These are phyloP conservation scores for Oncorhynchus gorbuscha DNA, from an alignment of 2,113 vertebrate genomes.

Conservation along the genomic window DNA sequence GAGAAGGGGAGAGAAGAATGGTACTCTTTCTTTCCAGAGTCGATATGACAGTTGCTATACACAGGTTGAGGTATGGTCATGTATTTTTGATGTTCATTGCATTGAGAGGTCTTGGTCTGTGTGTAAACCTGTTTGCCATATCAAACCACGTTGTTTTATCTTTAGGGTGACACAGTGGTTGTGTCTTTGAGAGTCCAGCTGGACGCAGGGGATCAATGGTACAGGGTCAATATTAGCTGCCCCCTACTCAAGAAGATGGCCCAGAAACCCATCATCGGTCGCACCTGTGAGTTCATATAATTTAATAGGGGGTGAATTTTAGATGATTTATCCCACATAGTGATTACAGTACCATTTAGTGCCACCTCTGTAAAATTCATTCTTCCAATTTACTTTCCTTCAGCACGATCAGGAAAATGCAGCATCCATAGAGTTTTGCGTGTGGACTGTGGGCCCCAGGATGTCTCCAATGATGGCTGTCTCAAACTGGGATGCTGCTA, in stretches of 20 bases:
- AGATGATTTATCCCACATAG: too few species aligned
- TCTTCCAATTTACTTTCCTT: background rate
- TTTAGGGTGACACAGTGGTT: conserved; percentile 49
- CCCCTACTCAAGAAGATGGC: conserved; percentile 45
- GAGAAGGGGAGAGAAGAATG: conserved; percentile 36
- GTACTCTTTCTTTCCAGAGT: conserved; percentile 47
- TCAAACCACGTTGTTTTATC: conserved; percentile 6
- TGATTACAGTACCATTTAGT: too few species aligned
- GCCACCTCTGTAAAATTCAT: too few species aligned
- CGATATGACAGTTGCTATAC: conserved; percentile 66
- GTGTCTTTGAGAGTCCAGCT: conserved; percentile 62
- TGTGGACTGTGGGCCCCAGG: conserved; percentile 51
- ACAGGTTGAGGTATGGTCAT: conserved; percentile 42
- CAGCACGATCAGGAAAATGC: conserved; percentile 49
- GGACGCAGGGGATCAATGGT: conserved; percentile 44
- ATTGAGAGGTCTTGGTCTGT: background rate
- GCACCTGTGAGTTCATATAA: conserved; percentile 44
- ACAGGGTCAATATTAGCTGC: conserved; percentile 66
- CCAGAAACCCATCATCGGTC: background rate
- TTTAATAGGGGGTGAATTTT: background rate
- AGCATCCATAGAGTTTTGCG: conserved; percentile 23
- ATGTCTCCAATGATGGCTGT: conserved; percentile 42
- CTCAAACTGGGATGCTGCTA: conserved; percentile 64
- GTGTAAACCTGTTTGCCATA: background rate
- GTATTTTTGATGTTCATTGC: background rate